These are phyloP conservation scores for Glyptemys insculpta DNA, from an alignment of 2,797 vertebrate species.

Conservation along the genomic window DNA sequence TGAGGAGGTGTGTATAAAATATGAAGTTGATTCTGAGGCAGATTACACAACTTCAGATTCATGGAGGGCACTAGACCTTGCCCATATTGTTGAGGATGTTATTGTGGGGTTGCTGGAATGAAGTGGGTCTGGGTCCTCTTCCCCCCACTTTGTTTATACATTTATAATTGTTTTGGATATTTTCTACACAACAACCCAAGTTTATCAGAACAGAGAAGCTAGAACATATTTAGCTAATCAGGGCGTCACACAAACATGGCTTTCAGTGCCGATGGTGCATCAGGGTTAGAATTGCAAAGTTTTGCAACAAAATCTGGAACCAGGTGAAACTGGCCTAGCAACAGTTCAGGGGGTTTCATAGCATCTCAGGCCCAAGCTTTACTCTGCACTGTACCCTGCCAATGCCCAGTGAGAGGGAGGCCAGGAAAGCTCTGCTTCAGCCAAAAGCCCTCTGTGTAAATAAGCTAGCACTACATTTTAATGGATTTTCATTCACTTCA, in stretches of 20 bases:
- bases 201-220: constrained; percentile 8
- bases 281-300: not conserved
- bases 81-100: not conserved
- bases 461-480: not conserved
- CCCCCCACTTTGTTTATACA: constrained; percentile 9
- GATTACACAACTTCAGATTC: constrained; percentile 27
- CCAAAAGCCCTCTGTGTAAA: constrained; percentile 2
- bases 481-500: constrained; percentile 1
- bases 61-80: not conserved
- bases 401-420: not conserved
- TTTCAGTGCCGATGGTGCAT: constrained; percentile 10
- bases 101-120: not conserved
- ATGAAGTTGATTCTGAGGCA: not conserved
- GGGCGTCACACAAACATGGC: not conserved
- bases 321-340: constrained; percentile 28
- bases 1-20: constrained; percentile 58
- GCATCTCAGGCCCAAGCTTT: not conserved
- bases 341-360: not conserved
- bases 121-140: constrained; percentile 23
- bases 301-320: constrained; percentile 22
- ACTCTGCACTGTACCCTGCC: not conserved
- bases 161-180: constrained; percentile 29
- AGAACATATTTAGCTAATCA: not conserved
- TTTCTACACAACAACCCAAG: not conserved
- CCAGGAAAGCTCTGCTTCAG: not conserved